Conservation (phyloP, 1,140 invertebrate genomes). For the Brachystomella parvula region DNA sequence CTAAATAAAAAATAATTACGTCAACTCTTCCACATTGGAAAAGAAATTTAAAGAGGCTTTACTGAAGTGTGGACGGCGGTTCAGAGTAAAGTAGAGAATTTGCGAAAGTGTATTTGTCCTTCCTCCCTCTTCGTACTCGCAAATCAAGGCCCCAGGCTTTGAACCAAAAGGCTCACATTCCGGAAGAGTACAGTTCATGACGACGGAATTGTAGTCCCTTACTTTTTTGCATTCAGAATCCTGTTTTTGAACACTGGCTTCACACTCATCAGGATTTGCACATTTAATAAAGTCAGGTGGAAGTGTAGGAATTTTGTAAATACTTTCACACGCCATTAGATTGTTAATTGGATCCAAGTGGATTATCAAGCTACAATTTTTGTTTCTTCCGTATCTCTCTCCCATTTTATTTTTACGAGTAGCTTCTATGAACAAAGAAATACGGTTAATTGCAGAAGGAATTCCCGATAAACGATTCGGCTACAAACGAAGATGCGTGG, state of each 20-base stretch:
- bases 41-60: background rate
- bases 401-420: background rate
- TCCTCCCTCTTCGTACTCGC: background rate
- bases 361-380: background rate
- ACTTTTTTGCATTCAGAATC: background rate
- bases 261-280: conserved; percentile 1
- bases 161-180: background rate
- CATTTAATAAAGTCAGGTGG: background rate
- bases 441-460: background rate
- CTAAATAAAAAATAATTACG: too few species aligned
- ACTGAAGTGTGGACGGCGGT: background rate
- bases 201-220: background rate
- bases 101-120: background rate
- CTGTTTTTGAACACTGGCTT: background rate
- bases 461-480: background rate
- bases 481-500: too few species aligned
- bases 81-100: background rate
- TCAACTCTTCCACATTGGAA: too few species aligned
- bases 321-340: background rate
- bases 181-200: background rate
- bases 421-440: background rate
- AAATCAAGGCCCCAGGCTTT: background rate
- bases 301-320: background rate
- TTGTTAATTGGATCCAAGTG: background rate
- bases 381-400: background rate